Conservation (phyloP, 2,797 vertebrate genomes). For the Amazonetta brasiliensis region DNA sequence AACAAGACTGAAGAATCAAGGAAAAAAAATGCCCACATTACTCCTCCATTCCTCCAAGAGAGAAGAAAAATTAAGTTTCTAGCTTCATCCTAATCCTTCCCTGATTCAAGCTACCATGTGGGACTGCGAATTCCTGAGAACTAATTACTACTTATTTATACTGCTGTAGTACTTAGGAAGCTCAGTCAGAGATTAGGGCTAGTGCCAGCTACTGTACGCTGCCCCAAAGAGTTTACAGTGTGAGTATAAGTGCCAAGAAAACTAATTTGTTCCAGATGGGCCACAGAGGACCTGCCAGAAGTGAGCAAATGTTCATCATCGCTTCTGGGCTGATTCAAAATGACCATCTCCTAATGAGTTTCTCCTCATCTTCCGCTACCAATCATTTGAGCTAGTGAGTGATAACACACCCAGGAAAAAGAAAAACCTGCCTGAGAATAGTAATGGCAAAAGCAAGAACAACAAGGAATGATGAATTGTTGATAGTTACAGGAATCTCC, state of each 20-base stretch:
- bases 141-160: slow-evolving; percentile 70
- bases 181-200: slow-evolving; percentile 61
- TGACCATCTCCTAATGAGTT: slow-evolving; percentile 58
- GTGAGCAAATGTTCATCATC: slow-evolving; percentile 47
- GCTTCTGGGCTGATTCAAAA: slow-evolving; percentile 58
- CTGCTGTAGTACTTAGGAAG: slow-evolving; percentile 60
- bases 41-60: neutral
- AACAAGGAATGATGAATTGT: neutral
- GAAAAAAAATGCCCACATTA: neutral
- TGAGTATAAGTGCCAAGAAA: slow-evolving; percentile 50
- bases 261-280: slow-evolving; percentile 71
- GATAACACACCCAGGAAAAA: neutral
- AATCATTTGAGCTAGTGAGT: neutral
- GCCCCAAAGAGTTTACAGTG: slow-evolving; percentile 67
- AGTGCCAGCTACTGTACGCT: slow-evolving; percentile 52
- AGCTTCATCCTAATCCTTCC: slow-evolving; percentile 41
- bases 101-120: slow-evolving; percentile 39
- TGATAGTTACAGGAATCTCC: neutral
- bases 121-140: slow-evolving; percentile 44
- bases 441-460: neutral
- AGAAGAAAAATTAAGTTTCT: slow-evolving; percentile 52
- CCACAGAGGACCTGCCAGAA: slow-evolving; percentile 65
- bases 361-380: slow-evolving; percentile 18
- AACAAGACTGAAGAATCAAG: neutral
- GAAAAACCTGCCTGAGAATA: neutral